Conservation (phyloP, 2,888 invertebrate genomes). For the Phengaris arion region DNA sequence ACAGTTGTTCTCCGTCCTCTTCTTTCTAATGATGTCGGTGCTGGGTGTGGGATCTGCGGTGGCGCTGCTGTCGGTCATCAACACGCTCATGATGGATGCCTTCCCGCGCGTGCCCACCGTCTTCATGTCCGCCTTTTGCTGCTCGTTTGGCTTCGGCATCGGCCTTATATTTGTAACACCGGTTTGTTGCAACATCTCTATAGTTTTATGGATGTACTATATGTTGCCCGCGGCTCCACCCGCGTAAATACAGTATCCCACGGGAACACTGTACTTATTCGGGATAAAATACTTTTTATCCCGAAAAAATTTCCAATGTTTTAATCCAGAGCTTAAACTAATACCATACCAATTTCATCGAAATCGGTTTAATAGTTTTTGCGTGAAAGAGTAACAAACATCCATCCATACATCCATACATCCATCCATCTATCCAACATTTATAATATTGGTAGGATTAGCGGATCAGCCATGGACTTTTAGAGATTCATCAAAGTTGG, state of each 20-base stretch:
- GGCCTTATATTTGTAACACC: slow-evolving; percentile 88
- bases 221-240: too few relatives aligned
- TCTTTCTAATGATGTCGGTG: slow-evolving; percentile 90
- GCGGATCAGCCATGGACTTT: too few relatives aligned
- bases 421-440: too few relatives aligned
- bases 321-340: too few relatives aligned
- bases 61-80: slow-evolving; percentile 83
- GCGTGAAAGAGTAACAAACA: too few relatives aligned
- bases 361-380: too few relatives aligned
- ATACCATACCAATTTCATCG: too few relatives aligned
- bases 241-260: too few relatives aligned
- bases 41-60: slow-evolving; percentile 88
- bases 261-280: too few relatives aligned
- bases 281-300: too few relatives aligned
- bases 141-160: slow-evolving; percentile 79
- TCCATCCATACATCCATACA: too few relatives aligned
- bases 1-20: slow-evolving; percentile 86
- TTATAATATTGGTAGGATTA: neutral
- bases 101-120: slow-evolving; percentile 81
- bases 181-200: slow-evolving; percentile 64
- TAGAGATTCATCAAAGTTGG: neutral
- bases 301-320: too few relatives aligned
- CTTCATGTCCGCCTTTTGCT: slow-evolving; percentile 77
- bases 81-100: slow-evolving; percentile 84
- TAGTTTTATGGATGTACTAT: neutral